These are phyloP conservation scores for Ictalurus furcatus DNA, from an alignment of 2,113 vertebrate genomes.

Conservation along the genomic window DNA sequence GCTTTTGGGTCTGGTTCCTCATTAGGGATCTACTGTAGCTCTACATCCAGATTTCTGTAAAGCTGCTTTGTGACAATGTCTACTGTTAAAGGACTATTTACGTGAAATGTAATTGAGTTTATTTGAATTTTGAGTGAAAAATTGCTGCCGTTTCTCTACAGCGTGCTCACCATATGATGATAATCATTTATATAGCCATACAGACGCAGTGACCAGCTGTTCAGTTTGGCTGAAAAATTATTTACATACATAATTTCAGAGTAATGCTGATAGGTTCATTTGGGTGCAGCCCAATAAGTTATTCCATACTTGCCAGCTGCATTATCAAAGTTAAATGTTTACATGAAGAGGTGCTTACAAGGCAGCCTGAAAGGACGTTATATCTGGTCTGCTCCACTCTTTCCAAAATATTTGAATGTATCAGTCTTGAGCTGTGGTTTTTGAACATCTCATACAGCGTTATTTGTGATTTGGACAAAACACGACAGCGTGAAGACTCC, in stretches of 20 bases:
- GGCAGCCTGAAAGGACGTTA: background rate
- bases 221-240: slow-evolving; percentile 13
- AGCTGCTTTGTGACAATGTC: background rate
- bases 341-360: background rate
- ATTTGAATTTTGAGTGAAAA: background rate
- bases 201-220: slow-evolving; percentile 23
- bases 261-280: slow-evolving; percentile 14
- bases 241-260: slow-evolving; percentile 16
- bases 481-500: background rate
- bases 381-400: background rate
- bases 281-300: background rate
- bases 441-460: background rate
- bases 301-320: background rate
- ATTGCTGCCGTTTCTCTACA: background rate
- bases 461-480: background rate
- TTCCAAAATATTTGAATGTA: background rate
- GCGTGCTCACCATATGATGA: background rate
- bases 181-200: slow-evolving; percentile 17
- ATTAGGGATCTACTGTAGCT: background rate
- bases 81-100: background rate
- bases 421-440: background rate
- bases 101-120: background rate
- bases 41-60: background rate
- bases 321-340: background rate
- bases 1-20: background rate